phyloP scores from a whole-genome alignment of 2,113 vertebrate genomes.

The Arothron firmamentum region DNA sequence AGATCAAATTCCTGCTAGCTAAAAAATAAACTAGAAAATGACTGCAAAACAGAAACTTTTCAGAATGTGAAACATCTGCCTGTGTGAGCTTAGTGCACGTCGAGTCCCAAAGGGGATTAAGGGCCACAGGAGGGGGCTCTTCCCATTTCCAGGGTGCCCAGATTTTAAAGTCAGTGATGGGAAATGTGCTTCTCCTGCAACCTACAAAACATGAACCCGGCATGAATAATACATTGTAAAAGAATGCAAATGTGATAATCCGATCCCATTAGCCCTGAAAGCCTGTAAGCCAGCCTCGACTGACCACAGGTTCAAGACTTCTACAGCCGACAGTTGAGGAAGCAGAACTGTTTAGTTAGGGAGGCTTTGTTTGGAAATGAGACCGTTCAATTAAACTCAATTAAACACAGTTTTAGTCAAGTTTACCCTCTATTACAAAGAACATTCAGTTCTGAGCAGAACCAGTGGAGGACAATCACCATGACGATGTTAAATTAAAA shows the following conservation, averaged over 20 bases:
- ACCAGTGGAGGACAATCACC: constrained; percentile 17
- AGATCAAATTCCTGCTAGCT: no score
- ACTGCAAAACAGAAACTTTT: background rate
- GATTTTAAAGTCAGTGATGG: constrained; percentile 58
- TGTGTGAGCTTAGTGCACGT: constrained; percentile 3
- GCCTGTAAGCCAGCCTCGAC: constrained; percentile 52
- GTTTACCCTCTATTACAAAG: constrained; percentile 67
- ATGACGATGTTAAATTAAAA: constrained; percentile 42
- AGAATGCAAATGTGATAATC: constrained; percentile 73
- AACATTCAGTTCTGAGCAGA: constrained; percentile 34
- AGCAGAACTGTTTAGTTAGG: constrained; percentile 39
- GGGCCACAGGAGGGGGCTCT: constrained; percentile 7
- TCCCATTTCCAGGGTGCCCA: constrained; percentile 56
- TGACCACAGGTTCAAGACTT: constrained; percentile 59
- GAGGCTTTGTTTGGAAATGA: constrained; percentile 39
- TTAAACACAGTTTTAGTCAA: constrained; percentile 47
- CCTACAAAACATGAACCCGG: constrained; percentile 49
- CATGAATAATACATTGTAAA: constrained; percentile 71
- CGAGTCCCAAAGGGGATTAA: constrained; percentile 27
- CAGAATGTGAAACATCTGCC: background rate
- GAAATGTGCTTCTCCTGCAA: constrained; percentile 53
- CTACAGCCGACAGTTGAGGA: constrained; percentile 34
- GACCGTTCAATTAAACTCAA: constrained; percentile 55
- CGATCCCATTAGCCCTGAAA: constrained; percentile 69
- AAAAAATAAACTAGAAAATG: no score